Evolutionary conservation across 2,888 invertebrate species (phyloP).

Genomic region (Yponomeuta cagnagella): DNA sequence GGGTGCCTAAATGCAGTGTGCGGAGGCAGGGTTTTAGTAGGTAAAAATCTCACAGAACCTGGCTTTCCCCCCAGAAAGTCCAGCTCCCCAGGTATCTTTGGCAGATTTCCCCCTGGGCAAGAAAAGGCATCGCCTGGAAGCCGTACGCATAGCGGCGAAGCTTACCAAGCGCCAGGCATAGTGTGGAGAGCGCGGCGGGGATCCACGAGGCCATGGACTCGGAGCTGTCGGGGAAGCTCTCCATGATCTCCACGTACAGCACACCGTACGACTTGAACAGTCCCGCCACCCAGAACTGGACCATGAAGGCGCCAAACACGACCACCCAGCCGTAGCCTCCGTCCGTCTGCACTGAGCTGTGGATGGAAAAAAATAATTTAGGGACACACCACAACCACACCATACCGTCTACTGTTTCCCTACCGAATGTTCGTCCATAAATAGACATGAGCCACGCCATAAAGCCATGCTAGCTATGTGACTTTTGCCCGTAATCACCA

Average conservation of each 20-base stretch:
- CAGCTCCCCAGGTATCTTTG: no score
- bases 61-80: no score
- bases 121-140: not conserved
- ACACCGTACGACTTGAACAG: slow-evolving; percentile 88
- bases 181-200: slow-evolving; percentile 84
- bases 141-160: slow-evolving; percentile 13
- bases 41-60: no score
- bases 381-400: no score
- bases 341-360: slow-evolving; percentile 59
- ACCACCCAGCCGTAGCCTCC: slow-evolving; percentile 88
- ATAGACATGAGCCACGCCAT: no score
- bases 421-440: no score
- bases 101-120: no score
- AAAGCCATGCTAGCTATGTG: no score
- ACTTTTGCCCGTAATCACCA: no score
- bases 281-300: slow-evolving; percentile 88
- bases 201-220: slow-evolving; percentile 88
- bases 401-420: no score
- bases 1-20: no score
- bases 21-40: no score
- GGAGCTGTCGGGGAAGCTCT: slow-evolving; percentile 84
- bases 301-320: slow-evolving; percentile 85
- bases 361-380: not conserved
- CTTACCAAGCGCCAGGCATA: slow-evolving; percentile 83
- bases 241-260: slow-evolving; percentile 86